Percentiles rank a stretch among this genome's conserved stretches.
phyloP scores from a whole-genome alignment of 2,797 vertebrate species.

The Emydoidea blandingii region DNA sequence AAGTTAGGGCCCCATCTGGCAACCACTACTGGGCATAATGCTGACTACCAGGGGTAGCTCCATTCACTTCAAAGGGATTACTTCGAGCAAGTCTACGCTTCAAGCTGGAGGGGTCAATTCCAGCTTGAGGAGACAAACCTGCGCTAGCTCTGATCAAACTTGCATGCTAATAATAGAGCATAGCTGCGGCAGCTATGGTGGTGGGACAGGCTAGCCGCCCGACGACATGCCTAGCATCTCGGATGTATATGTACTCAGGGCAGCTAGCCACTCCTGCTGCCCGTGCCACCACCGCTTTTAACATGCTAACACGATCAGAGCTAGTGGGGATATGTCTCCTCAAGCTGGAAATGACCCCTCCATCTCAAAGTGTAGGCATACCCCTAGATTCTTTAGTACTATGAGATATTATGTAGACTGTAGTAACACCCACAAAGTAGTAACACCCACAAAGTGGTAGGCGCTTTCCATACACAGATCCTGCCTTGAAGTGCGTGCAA shows the following conservation, averaged over 20 bases:
- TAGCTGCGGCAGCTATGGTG: not conserved
- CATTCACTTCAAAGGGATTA: not conserved
- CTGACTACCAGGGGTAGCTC: not conserved
- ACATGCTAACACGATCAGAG: not conserved
- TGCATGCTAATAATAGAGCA: not conserved
- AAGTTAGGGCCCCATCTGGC: not conserved
- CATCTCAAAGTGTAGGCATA: not conserved
- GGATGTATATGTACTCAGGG: not conserved
- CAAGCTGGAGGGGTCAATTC: not conserved
- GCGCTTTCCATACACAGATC: not conserved
- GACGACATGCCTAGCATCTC: not conserved
- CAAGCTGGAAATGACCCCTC: not conserved
- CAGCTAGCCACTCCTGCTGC: not conserved
- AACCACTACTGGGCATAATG: not conserved
- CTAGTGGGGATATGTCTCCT: not conserved
- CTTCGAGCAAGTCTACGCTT: not conserved
- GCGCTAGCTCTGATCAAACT: not conserved
- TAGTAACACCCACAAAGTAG: not conserved
- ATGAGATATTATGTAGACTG: not conserved
- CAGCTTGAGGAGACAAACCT: not conserved
- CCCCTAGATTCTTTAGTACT: not conserved
- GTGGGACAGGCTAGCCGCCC: not conserved
- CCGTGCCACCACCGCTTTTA: not conserved
- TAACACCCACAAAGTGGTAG: constrained; percentile 16
- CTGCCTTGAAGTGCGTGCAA: not conserved